phyloP scores from a whole-genome alignment of 2,113 vertebrate species.

The Cyphotilapia sp. region DNA sequence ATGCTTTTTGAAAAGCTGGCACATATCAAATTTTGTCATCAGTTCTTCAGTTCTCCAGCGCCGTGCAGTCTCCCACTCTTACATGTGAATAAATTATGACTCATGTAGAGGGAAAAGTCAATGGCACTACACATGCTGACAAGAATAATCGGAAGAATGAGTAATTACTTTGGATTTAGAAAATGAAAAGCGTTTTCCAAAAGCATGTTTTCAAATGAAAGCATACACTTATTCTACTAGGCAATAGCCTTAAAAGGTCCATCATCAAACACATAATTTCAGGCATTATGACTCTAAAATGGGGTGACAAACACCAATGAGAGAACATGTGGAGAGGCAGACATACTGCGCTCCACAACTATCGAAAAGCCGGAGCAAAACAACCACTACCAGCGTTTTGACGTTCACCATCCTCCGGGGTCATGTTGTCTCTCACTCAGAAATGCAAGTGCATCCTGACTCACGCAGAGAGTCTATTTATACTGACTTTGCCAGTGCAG shows the following conservation, averaged over 20 bases:
- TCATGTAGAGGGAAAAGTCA: slow-evolving; percentile 20
- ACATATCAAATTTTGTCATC: not conserved
- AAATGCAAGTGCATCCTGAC: slow-evolving; percentile 29
- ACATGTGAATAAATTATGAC: slow-evolving; percentile 3
- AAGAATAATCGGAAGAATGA: not conserved
- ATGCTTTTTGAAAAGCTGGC: not conserved
- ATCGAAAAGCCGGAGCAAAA: not conserved
- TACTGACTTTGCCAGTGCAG: not conserved
- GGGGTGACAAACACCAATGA: not conserved
- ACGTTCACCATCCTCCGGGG: not conserved
- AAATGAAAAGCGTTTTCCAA: not conserved
- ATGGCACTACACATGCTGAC: not conserved
- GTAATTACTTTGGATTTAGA: slow-evolving; percentile 8
- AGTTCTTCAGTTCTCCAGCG: not conserved
- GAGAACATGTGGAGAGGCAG: not conserved
- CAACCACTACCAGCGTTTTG: not conserved
- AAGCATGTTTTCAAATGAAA: not conserved
- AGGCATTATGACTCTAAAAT: not conserved
- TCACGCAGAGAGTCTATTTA: slow-evolving; percentile 28
- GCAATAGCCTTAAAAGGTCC: not conserved
- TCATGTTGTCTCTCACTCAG: slow-evolving; percentile 16
- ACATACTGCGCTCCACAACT: not conserved
- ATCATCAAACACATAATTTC: not conserved
- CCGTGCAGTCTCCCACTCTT: not conserved
- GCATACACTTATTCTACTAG: not conserved